Evolutionary conservation across 1,140 invertebrate genomes (phyloP).

Genomic region (Ridgeia piscesae): DNA sequence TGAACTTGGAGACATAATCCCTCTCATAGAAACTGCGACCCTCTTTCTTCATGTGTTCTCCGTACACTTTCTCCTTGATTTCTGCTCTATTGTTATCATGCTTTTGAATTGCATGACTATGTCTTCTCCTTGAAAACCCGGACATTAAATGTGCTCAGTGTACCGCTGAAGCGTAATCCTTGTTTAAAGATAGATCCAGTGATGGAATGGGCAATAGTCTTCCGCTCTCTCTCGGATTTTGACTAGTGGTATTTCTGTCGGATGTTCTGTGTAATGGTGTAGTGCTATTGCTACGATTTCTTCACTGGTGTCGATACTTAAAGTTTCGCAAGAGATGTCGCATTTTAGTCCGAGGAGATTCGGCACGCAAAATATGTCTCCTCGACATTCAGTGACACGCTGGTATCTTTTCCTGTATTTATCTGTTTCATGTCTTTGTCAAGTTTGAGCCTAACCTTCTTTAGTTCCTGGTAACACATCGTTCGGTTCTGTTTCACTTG

Average conservation of each 20-base stretch:
- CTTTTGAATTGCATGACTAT: neutral
- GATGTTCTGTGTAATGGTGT: no score
- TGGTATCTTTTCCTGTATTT: no score
- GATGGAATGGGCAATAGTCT: no score
- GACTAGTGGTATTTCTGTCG: neutral
- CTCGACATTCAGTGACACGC: neutral
- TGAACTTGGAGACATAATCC: slow-evolving; percentile 20
- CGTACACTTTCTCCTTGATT: neutral
- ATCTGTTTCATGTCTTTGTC: slow-evolving; percentile 6
- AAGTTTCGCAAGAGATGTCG: neutral
- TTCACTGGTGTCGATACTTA: no score
- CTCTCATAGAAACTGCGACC: slow-evolving; percentile 13
- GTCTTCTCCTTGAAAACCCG: neutral
- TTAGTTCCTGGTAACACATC: no score
- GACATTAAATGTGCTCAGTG: neutral
- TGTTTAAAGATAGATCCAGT: neutral
- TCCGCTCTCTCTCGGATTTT: slow-evolving; percentile 9
- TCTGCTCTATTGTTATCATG: no score
- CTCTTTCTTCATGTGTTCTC: slow-evolving; percentile 1
- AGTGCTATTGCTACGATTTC: no score
- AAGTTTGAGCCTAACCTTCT: neutral
- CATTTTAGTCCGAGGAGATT: slow-evolving; percentile 21
- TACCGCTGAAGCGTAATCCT: neutral
- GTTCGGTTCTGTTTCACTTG: no score
- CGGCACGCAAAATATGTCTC: neutral